These are phyloP conservation scores for Tamias sibiricus DNA, from an alignment of 2,113 vertebrate species.

Conservation along the genomic window DNA sequence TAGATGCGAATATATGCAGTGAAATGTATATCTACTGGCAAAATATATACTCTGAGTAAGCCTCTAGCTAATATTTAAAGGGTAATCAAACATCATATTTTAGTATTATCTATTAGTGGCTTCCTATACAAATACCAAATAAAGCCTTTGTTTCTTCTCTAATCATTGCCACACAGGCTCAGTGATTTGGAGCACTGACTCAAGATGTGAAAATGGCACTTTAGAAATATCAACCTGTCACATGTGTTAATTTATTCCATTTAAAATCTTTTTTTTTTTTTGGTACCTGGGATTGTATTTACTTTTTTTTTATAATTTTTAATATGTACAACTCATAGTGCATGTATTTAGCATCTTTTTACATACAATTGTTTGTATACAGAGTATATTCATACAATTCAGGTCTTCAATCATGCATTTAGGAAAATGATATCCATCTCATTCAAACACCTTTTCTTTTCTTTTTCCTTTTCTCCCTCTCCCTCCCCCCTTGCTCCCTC, in stretches of 20 bases:
- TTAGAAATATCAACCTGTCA: neutral
- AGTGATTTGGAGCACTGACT: neutral
- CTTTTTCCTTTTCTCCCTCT: too few relatives aligned
- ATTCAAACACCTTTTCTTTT: too few relatives aligned
- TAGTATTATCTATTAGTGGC: neutral
- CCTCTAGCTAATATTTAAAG: neutral
- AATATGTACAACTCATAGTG: too few relatives aligned
- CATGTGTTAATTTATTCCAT: neutral
- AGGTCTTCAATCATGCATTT: too few relatives aligned
- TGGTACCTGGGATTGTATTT: too few relatives aligned
- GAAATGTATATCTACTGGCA: neutral
- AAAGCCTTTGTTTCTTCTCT: neutral
- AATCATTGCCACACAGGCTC: neutral
- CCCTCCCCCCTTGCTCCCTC: too few relatives aligned
- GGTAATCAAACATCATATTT: neutral
- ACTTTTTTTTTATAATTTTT: too few relatives aligned
- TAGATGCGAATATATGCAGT: neutral
- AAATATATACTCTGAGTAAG: neutral
- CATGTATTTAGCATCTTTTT: too few relatives aligned
- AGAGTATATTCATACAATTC: too few relatives aligned
- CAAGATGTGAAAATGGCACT: neutral
- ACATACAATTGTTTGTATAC: too few relatives aligned
- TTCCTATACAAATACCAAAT: neutral
- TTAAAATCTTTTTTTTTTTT: neutral
- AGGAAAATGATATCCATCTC: too few relatives aligned